These are phyloP conservation scores for Cardinalis cardinalis DNA, from an alignment of 2,113 vertebrate species.

Conservation along the genomic window DNA sequence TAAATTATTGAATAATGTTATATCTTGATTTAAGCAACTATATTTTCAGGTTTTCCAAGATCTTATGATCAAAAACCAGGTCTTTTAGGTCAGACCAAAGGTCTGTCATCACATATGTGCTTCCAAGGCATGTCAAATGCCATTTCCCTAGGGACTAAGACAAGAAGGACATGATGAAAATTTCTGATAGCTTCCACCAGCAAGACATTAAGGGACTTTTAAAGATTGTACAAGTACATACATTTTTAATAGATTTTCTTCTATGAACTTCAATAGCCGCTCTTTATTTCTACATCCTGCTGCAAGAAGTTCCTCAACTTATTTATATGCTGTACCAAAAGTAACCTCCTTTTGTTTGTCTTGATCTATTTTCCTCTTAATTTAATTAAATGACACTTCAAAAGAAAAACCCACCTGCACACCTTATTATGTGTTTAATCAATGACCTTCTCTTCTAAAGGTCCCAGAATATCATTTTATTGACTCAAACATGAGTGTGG, in stretches of 20 bases:
- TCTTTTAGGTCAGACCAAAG: background rate
- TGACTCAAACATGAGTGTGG: background rate
- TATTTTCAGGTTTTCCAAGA: background rate
- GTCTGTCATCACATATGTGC: background rate
- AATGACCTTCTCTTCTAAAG: background rate
- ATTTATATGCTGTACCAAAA: background rate
- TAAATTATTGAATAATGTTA: background rate
- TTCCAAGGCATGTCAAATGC: background rate
- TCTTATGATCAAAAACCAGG: background rate
- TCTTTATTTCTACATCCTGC: background rate
- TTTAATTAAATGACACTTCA: background rate
- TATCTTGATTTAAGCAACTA: background rate
- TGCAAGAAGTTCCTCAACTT: background rate
- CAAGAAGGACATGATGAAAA: background rate
- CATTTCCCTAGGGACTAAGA: background rate
- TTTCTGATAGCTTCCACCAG: background rate
- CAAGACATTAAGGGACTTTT: background rate
- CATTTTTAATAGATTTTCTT: background rate
- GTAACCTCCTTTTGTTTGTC: background rate
- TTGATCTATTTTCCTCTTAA: background rate
- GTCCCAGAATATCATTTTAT: background rate
- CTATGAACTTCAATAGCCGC: background rate
- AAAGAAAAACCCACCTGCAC: background rate
- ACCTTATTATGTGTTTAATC: background rate
- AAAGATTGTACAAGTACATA: background rate